A percentile compares a stretch with the other conserved stretches of the same genome.
These are phyloP conservation scores for Platysternon megacephalum DNA, from an alignment of 2,113 vertebrate species.

Conservation along the genomic window DNA sequence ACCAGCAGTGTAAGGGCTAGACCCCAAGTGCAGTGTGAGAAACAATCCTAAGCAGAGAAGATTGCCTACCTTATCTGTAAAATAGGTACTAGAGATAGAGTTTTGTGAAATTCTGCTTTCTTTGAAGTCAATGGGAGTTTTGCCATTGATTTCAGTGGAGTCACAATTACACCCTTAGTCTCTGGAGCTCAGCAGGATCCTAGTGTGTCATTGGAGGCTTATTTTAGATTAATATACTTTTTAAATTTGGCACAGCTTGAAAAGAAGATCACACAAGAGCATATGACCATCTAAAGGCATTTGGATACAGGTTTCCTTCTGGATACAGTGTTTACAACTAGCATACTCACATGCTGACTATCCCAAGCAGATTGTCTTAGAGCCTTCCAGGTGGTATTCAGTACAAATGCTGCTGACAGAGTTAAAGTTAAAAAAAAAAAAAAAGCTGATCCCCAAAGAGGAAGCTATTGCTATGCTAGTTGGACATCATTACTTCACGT, in stretches of 20 bases:
- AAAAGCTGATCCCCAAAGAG: slow-evolving; percentile 7
- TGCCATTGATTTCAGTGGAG: accelerated
- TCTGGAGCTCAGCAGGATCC: background rate
- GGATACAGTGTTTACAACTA: background rate
- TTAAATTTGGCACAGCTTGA: background rate
- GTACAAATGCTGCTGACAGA: accelerated
- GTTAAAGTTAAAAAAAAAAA: background rate
- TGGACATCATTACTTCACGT: background rate
- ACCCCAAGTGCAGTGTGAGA: background rate
- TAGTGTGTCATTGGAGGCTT: background rate
- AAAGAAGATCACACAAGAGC: background rate
- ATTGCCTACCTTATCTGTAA: background rate
- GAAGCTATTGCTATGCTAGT: background rate
- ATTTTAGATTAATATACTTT: background rate
- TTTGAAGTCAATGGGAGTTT: background rate
- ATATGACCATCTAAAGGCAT: slow-evolving; percentile 16
- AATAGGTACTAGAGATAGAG: background rate
- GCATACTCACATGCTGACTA: slow-evolving; percentile 4
- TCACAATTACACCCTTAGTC: background rate
- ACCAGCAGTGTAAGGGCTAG: background rate
- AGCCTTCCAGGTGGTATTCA: accelerated
- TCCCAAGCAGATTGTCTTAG: background rate
- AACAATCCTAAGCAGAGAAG: background rate
- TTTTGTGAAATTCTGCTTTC: background rate
- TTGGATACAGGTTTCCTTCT: slow-evolving; percentile 29